Conservation (phyloP, 2,113 vertebrate species). For the Furnarius figulus region DNA sequence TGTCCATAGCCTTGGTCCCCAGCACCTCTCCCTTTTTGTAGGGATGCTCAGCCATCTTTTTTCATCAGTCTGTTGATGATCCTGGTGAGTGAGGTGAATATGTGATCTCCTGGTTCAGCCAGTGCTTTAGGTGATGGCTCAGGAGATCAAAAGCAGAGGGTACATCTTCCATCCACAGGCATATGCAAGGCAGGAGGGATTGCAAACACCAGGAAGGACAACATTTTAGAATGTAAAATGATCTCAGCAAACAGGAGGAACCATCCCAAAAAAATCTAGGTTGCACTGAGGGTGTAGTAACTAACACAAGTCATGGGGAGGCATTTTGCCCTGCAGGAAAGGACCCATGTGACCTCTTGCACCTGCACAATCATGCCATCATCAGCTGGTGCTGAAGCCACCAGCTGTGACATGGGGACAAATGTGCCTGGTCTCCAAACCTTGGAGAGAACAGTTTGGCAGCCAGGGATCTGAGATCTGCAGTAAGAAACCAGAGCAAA, state of each 20-base stretch:
- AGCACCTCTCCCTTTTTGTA: neutral
- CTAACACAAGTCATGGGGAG: neutral
- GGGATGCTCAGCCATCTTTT: neutral
- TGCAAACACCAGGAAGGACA: neutral
- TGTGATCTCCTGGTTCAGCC: rapidly evolving
- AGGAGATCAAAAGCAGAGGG: neutral
- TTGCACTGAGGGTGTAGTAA: neutral
- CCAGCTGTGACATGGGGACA: rapidly evolving
- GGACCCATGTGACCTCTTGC: neutral
- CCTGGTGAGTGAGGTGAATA: neutral
- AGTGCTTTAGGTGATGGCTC: neutral
- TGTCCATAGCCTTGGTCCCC: neutral
- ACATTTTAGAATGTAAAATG: neutral
- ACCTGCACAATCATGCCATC: neutral
- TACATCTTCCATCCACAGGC: neutral
- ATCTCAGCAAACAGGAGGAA: neutral
- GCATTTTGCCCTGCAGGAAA: neutral
- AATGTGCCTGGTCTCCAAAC: neutral
- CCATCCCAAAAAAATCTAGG: neutral
- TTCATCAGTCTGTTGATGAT: neutral
- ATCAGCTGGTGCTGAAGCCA: neutral
- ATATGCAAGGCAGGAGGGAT: neutral
- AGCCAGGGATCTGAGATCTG: neutral
- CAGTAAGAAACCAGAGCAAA: neutral
- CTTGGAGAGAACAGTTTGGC: neutral